phyloP scores from a whole-genome alignment of 1,140 invertebrate genomes.

The Conopomorpha cramerella region DNA sequence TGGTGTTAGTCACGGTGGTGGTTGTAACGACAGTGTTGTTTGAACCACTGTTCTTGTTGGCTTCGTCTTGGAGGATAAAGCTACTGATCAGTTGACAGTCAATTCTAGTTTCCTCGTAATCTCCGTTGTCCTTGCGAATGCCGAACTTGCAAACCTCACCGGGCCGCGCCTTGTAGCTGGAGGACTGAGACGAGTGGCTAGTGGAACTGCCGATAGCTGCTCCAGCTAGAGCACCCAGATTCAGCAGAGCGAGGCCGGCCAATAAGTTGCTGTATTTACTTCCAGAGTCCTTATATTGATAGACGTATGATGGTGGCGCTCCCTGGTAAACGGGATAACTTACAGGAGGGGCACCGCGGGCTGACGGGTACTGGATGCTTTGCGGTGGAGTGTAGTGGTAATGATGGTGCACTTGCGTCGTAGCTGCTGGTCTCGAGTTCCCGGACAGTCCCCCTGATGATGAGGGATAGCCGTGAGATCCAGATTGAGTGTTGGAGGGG shows the following conservation, averaged over 20 bases:
- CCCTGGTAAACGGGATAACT: conserved; percentile 41
- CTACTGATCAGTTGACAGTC: conserved; percentile 41
- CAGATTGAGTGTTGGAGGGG: conserved; percentile 5
- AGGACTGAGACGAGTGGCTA: conserved; percentile 3
- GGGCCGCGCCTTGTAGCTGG: conserved; percentile 23
- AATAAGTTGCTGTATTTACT: conserved; percentile 46
- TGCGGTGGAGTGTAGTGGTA: conserved; percentile 43
- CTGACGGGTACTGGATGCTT: conserved; percentile 31
- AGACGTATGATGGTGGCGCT: conserved; percentile 43
- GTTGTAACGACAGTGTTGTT: conserved; percentile 3
- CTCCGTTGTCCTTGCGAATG: conserved; percentile 38
- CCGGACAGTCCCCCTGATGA: conserved; percentile 14
- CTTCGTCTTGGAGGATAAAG: conserved; percentile 34
- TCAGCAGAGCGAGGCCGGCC: conserved; percentile 37
- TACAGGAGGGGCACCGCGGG: conserved; percentile 17
- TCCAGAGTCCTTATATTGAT: conserved; percentile 42
- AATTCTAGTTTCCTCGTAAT: conserved; percentile 47
- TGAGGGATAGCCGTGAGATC: conserved; percentile 4
- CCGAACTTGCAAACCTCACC: conserved; percentile 46
- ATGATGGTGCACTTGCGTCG: conserved; percentile 28
- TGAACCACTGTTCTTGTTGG: conserved; percentile 11
- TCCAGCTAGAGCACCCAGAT: conserved; percentile 36
- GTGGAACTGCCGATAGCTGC: conserved; percentile 21
- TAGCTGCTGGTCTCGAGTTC: conserved; percentile 15
- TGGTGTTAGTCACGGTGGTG: conserved; percentile 31